Evolutionary conservation across 30 jellyfish, hydroid and myxozoan species (phyloP).

Genomic region (Cassiopea xamachana): DNA sequence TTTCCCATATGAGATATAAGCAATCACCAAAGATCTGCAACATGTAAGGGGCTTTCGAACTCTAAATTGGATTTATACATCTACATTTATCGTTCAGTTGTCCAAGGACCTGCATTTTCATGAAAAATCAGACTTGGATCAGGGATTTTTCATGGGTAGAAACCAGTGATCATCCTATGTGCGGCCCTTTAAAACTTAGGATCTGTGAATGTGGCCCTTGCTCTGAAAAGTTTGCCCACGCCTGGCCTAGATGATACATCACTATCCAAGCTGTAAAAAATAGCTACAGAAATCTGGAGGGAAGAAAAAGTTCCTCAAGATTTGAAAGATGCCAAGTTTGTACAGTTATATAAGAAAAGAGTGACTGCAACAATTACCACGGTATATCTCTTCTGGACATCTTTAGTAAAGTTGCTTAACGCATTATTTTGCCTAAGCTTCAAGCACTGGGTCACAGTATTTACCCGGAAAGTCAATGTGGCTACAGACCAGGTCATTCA

Average conservation of each 20-base stretch:
- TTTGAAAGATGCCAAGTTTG: constrained; percentile 39
- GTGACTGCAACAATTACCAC: constrained; percentile 12
- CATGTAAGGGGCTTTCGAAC: no score
- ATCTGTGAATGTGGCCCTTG: no score
- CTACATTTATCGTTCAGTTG: no score
- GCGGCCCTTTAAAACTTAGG: no score
- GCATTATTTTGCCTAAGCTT: constrained; percentile 7
- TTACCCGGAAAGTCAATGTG: constrained; percentile 48
- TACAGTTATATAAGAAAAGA: constrained; percentile 2
- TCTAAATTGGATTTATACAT: no score
- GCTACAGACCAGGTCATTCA: constrained; percentile 31
- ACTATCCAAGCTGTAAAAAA: neutral
- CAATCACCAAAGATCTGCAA: no score
- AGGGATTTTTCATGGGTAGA: no score
- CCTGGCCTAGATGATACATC: neutral
- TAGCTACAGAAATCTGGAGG: neutral
- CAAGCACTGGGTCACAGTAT: neutral
- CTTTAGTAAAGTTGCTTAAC: constrained; percentile 14
- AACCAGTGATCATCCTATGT: no score
- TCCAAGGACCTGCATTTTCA: no score
- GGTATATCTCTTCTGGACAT: constrained; percentile 54
- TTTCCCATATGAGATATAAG: no score
- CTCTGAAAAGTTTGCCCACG: no score
- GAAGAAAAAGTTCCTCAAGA: constrained; percentile 35
- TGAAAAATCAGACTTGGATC: no score